Evolutionary conservation across 2,113 vertebrate genomes (phyloP).

Genomic region (Delphinapterus leucas): DNA sequence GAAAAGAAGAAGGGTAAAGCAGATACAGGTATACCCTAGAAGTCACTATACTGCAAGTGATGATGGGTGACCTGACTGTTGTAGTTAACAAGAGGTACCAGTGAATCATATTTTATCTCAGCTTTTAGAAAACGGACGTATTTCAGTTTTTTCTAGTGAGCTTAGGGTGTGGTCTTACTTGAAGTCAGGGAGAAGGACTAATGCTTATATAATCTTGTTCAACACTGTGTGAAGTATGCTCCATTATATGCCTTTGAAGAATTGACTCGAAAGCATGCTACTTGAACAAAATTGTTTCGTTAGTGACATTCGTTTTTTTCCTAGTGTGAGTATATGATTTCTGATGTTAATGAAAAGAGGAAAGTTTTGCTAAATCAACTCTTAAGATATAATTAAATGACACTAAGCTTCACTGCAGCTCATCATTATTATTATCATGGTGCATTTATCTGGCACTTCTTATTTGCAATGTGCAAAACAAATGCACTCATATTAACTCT

Average conservation of each 20-base stretch:
- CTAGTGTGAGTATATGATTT: constrained; percentile 6
- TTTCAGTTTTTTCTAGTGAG: background rate
- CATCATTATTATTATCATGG: background rate
- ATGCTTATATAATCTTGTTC: background rate
- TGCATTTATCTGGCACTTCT: constrained; percentile 16
- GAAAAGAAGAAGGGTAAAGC: background rate
- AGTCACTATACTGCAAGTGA: background rate
- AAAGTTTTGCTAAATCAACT: constrained; percentile 41
- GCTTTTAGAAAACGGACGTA: background rate
- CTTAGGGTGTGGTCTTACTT: background rate
- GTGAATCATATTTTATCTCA: constrained; percentile 22
- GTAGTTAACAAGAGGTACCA: background rate
- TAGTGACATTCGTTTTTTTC: constrained; percentile 24
- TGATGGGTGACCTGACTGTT: background rate
- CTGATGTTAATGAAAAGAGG: constrained; percentile 27
- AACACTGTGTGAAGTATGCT: background rate
- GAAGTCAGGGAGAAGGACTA: background rate
- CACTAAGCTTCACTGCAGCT: constrained; percentile 13
- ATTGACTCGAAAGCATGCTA: background rate
- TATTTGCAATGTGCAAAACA: constrained; percentile 17
- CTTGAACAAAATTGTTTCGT: constrained; percentile 14
- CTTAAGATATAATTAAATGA: constrained; percentile 41
- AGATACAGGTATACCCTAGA: background rate
- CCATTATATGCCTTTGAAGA: background rate
- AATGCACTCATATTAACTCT: constrained; percentile 31